Evolutionary conservation across 2,113 vertebrate species (phyloP).

Genomic region (Kryptolebias marmoratus): DNA sequence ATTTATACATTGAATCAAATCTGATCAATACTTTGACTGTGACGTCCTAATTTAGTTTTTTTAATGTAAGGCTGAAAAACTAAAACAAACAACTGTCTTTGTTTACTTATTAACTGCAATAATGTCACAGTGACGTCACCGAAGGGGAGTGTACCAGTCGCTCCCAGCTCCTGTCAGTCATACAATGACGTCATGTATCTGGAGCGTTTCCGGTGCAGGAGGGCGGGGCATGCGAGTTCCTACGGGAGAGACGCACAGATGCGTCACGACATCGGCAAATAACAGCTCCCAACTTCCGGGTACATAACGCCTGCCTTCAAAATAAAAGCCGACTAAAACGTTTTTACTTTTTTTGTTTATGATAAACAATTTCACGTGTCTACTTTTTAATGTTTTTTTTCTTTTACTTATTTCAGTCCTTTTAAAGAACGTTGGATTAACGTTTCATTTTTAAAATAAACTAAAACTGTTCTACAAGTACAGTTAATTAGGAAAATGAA

Average conservation of each 20-base stretch:
- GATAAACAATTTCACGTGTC: not conserved
- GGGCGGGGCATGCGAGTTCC: conserved; percentile 68
- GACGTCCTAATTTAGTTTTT: too few relatives aligned
- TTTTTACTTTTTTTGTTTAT: too few relatives aligned
- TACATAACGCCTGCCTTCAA: not conserved
- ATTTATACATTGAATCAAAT: not conserved
- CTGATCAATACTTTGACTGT: not conserved
- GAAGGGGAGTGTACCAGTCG: conserved; percentile 47
- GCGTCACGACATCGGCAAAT: not conserved
- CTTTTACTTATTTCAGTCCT: too few relatives aligned
- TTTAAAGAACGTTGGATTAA: too few relatives aligned
- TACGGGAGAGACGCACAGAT: conserved; percentile 47
- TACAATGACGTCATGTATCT: conserved; percentile 73
- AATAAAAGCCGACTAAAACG: conserved; percentile 33
- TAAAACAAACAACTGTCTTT: not conserved
- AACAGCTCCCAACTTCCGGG: not conserved
- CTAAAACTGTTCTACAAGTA: too few relatives aligned
- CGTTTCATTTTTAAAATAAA: too few relatives aligned
- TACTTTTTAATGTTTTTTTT: too few relatives aligned
- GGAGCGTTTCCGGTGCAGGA: conserved; percentile 76
- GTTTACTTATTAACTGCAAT: not conserved
- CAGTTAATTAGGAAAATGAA: too few relatives aligned
- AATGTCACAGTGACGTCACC: not conserved
- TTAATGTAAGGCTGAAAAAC: not conserved
- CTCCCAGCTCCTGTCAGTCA: conserved; percentile 72